Evolutionary conservation across 2,888 invertebrate species (phyloP), one percentile per base, ranked within the genome.

Genomic region (Allacma fusca): DNA sequence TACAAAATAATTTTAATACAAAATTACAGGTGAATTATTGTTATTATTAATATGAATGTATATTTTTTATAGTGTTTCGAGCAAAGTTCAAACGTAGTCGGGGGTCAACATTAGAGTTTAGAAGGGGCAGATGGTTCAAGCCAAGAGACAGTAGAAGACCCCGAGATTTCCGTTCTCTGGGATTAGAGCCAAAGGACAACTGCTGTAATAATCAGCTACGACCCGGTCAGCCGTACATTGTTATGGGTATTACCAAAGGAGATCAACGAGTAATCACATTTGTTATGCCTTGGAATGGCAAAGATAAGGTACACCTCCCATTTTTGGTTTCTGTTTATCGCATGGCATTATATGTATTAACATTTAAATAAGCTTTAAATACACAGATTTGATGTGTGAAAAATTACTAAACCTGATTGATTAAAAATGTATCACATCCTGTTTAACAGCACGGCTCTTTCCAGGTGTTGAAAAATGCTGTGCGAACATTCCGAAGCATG

Each of bases 231-330:
- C 82, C 84, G 0, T 87, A 86, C 82, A 86, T 88, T 76, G 86
- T 88, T 72, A 88, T 88, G 87, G 88, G 87, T 5, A 81, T 84
- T 19, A 84, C 82, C 23, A 82, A 84, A 59, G 86, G 85, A 4
- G 85, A 86, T 64, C 79, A 81, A 2, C 85, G 85, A 28, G 85
- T 87, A 4, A 84, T 86, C 13, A 87, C 86, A 21, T 87, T 88
- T 84, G 86, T 87, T 81, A 86, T 87, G 86, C 86, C 86, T n/a
- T 88, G 87, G 87, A 85, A 84, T 75, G 84, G 84, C 28, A 85
- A 85, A 71, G 85, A 85, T 28, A 85, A 83, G 84, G 86, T 85
- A 81, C 67, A 76, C 16, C 40, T 71, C n/a, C 21, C 29, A 68
- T 34, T 16, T 24, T 44, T 21, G 13, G 13, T 40, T 40, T 40